Base-by-base conservation (phyloP, 2,888 invertebrate species). In the Heliconius sara region DNA sequence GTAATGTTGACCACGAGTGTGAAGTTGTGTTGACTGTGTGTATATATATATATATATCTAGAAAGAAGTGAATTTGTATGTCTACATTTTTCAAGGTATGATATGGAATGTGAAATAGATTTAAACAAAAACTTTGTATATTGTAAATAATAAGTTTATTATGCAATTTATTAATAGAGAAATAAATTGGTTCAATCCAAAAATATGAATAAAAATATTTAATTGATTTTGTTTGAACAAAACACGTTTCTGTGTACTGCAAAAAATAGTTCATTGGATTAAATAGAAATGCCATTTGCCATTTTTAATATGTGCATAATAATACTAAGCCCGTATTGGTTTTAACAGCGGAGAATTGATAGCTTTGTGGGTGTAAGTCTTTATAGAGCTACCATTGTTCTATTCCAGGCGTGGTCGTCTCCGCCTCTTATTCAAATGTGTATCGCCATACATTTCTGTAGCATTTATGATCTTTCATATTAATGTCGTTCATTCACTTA, bases 301-400 rank as follows among this genome's bases (percentile, higher is more conserved):
- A 75, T 27, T 65, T 80, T 68, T 57, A 77, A 30, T 67, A 74
- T 52, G 67, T 60, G 43, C 67, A 52, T 73, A 73, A 70, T 77
- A 39, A 67, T 63, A 77, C 25, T 27, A 47, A 60, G 65, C 27
- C 27, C 67, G 66, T 68, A 34, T 30, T 19, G 34, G 30, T 19
- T 19, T 67, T 74, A 74, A 68, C 0, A 16, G 65, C 22, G 27
- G 73, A 52, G 60, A 43, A 80, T 67, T 74, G 19, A 77, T 60
- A 60, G 60, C 47, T 34, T 73, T 73, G 80, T 80, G 63, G 77
- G 80, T 73, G 77, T 74, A 47, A 77, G 67, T 67, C 57, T 66
- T 77, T 52, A 16, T 72, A 27, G 34, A 60, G 57, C 73, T 73
- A 63, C 77, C 63, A 80, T 80, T 80, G 80, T 80, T 80, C 77